phyloP scores from a whole-genome alignment of 2,113 vertebrate species.

The Atractosteus spatula region DNA sequence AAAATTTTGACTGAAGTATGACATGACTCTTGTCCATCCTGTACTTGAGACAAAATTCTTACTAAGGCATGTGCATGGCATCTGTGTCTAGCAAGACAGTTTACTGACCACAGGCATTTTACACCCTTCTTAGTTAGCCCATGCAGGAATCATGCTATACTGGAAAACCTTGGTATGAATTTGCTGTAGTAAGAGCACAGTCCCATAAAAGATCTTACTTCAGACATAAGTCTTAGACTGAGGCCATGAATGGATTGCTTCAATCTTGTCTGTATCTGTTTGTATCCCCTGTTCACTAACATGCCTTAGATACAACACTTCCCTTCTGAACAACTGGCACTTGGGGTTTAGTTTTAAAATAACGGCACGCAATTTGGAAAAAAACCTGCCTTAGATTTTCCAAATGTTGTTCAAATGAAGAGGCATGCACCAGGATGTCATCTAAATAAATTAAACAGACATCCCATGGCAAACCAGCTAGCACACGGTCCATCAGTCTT shows the following conservation, averaged over 20 bases:
- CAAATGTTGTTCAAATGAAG: background rate
- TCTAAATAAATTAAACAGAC: background rate
- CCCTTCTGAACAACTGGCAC: background rate
- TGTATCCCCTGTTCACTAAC: background rate
- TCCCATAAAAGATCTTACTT: background rate
- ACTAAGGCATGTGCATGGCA: background rate
- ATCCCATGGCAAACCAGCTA: background rate
- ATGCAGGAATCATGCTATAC: background rate
- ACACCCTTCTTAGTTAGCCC: background rate
- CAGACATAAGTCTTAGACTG: background rate
- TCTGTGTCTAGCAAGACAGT: background rate
- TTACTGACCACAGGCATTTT: background rate
- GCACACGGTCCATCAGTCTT: conserved; percentile 5
- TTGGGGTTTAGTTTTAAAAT: background rate
- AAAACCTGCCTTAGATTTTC: background rate
- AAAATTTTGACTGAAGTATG: background rate
- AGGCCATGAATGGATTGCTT: background rate
- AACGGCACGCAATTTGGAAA: too few species aligned
- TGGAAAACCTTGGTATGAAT: background rate
- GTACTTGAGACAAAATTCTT: background rate
- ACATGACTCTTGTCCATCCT: background rate
- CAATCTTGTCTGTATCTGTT: background rate
- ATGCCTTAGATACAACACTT: background rate
- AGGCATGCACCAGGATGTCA: background rate
- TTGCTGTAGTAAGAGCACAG: background rate